Evolutionary conservation across 2,797 vertebrate species (phyloP).

Genomic region (Acrossocheilus wenchowensis): DNA sequence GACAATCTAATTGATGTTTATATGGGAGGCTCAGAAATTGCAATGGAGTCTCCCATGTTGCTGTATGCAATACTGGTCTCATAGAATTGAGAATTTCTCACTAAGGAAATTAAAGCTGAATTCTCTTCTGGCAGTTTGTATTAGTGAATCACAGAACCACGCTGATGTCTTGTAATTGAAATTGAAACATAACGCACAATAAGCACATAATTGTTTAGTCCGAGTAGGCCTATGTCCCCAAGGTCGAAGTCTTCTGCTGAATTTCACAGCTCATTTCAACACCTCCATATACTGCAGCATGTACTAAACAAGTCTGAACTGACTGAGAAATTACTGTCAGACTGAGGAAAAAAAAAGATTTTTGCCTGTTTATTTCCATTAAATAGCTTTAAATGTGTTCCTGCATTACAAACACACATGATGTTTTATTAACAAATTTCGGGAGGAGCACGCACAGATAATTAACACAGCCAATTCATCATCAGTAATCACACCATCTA

Average conservation of each 20-base stretch:
- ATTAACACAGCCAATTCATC: too few relatives aligned
- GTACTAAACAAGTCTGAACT: neutral
- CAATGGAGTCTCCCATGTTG: conserved; percentile 34
- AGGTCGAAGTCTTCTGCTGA: neutral
- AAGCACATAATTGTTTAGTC: conserved; percentile 16
- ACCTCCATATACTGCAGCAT: neutral
- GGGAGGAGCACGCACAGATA: too few relatives aligned
- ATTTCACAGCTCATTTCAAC: conserved; percentile 16
- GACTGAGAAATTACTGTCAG: neutral
- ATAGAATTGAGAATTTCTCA: conserved; percentile 16
- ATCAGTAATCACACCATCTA: too few relatives aligned
- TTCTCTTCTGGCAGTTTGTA: neutral
- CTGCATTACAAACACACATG: neutral
- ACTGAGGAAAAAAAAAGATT: neutral
- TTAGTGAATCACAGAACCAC: neutral
- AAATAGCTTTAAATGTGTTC: neutral
- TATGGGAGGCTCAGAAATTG: conserved; percentile 13
- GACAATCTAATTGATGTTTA: conserved; percentile 38
- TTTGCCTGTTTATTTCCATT: neutral
- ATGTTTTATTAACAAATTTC: too few relatives aligned
- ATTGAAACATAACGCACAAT: conserved; percentile 8
- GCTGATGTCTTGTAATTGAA: neutral
- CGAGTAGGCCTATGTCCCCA: neutral
- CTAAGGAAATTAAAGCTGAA: conserved; percentile 25
- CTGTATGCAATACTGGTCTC: neutral